phyloP scores from a whole-genome alignment of 2,113 vertebrate species.

The Nyctibius bracteatus region DNA sequence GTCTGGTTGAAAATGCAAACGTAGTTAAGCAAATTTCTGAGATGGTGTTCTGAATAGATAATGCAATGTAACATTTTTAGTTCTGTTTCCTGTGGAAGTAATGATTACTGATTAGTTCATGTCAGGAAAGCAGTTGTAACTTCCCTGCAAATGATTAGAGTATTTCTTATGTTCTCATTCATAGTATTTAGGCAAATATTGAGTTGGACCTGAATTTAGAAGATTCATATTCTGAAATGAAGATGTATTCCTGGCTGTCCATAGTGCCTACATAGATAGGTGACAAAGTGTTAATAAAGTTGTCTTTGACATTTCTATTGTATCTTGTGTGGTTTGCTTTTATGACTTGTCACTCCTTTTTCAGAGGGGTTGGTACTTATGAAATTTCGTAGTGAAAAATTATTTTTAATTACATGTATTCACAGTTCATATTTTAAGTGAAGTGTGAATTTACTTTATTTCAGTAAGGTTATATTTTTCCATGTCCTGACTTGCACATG shows the following conservation, averaged over 20 bases:
- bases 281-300: not conserved
- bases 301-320: not conserved
- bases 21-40: not conserved
- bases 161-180: not conserved
- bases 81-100: not conserved
- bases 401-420: not conserved
- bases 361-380: not conserved
- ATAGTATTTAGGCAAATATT: not conserved
- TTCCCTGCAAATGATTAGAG: not conserved
- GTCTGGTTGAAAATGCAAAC: not conserved
- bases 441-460: not conserved
- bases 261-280: not conserved
- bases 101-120: not conserved
- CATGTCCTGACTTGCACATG: not conserved
- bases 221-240: not conserved
- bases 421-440: not conserved
- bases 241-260: not conserved
- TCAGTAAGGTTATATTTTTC: not conserved
- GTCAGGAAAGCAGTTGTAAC: not conserved
- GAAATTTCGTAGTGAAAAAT: not conserved
- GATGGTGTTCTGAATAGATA: not conserved
- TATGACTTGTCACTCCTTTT: not conserved
- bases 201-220: not conserved
- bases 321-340: not conserved
- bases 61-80: not conserved